Base-by-base conservation (phyloP, 2,888 invertebrate genomes). In the Fragum fragum region DNA sequence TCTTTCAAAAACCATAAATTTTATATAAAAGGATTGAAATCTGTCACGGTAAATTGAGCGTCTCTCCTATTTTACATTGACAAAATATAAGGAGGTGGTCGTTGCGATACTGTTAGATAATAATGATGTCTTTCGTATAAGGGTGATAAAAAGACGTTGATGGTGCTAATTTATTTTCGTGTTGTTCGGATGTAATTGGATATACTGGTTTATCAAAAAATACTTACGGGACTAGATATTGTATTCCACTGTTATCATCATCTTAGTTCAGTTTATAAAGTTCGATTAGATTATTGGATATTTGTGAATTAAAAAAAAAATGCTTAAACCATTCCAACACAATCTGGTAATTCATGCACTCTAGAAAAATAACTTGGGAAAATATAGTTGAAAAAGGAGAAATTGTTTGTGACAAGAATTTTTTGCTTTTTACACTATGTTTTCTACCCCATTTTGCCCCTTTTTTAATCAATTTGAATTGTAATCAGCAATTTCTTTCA, bases 131-230 rank as follows among this genome's bases (percentile, higher is more conserved):
- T 66, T 26, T 42, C 42, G 42, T n/a, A 14, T 42, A 66, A 21
- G 42, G 72, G 36, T 16, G 57, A 23, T 23, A 72, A 70, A n/a
- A 72, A 32, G 57, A 55, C 32, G 47, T 74, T 55, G 23, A 52
- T 18, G 42, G 63, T 74, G 68, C 53, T 74, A 23, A 36, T 74
- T 74, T 68, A 63, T 61, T 73, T 66, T 57, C 63, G 53, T 55
- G 53, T 68, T 68, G 68, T 74, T 74, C 36, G 53, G 21, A 21
- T 14, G 66, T 66, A 36, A 66, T 66, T 42, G 66, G 66, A 66
- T 66, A 39, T 26, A 32, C 21, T 66, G 9, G 42, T 42, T 32
- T 9, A 6, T 42, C 26, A 42, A 3, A 42, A 42, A 23, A 66
- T 66, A 42, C 21, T 66, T 42, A 42, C 9, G 39, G 18, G 1